Evolutionary conservation across 2,113 vertebrate genomes (phyloP).

Genomic region (Riparia riparia): DNA sequence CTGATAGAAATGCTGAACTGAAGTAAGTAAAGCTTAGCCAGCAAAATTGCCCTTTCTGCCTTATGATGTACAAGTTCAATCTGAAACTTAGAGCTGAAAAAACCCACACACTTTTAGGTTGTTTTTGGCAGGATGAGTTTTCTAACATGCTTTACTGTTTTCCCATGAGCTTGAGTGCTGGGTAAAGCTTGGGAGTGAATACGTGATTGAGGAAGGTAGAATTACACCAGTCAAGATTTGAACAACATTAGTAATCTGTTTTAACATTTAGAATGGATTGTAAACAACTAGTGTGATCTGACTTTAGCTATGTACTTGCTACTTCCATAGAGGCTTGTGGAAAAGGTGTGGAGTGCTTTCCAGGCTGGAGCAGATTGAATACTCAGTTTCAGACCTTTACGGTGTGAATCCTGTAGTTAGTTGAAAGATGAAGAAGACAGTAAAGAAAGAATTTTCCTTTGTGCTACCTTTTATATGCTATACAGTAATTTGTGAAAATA

Average conservation of each 20-base stretch:
- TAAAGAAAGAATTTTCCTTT: background rate
- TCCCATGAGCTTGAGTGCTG: background rate
- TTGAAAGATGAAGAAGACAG: background rate
- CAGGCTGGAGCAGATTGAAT: background rate
- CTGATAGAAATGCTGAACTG: background rate
- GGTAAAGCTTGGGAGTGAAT: background rate
- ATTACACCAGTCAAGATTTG: background rate
- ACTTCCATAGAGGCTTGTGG: background rate
- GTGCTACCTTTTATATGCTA: background rate
- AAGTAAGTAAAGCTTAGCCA: background rate
- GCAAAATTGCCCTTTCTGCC: background rate
- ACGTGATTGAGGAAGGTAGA: background rate
- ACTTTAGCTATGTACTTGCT: background rate
- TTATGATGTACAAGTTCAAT: background rate
- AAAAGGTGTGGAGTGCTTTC: background rate
- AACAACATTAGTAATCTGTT: background rate
- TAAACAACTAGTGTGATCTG: background rate
- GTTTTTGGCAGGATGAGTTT: background rate
- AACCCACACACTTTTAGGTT: accelerated
- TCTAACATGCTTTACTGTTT: background rate
- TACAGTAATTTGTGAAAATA: background rate
- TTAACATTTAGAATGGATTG: background rate
- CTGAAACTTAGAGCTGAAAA: background rate
- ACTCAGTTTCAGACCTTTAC: background rate
- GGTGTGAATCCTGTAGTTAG: background rate